Percentiles rank a stretch among this genome's conserved stretches.
phyloP scores from a whole-genome alignment of 2,113 vertebrate species.

The Colaptes auratus region DNA sequence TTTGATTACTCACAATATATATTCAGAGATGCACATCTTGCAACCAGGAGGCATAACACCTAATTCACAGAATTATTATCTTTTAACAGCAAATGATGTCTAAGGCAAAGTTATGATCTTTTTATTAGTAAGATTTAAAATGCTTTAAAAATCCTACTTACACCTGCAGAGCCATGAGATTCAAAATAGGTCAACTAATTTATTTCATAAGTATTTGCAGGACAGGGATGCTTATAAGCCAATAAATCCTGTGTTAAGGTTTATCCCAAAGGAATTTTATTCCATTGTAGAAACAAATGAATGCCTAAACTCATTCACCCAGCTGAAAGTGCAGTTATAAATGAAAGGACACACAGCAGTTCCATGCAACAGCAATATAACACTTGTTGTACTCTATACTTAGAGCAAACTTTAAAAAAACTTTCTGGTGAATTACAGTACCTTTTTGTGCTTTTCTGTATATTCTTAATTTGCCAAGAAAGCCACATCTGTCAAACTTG shows the following conservation, averaged over 20 bases:
- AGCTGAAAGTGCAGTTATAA: background rate
- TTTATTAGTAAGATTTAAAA: background rate
- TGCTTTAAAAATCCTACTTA: background rate
- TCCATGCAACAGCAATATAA: background rate
- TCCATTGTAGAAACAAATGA: background rate
- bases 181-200: constrained; percentile 23
- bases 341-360: background rate
- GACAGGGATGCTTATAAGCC: background rate
- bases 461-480: background rate
- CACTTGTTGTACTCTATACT: background rate
- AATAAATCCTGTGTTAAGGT: background rate
- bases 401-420: background rate
- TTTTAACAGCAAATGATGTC: background rate
- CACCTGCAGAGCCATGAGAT: background rate
- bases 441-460: background rate
- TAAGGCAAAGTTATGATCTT: background rate
- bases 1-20: background rate
- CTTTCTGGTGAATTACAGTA: background rate
- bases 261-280: background rate
- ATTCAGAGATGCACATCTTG: background rate
- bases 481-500: background rate
- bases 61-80: background rate
- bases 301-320: background rate
- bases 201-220: background rate
- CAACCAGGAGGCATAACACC: background rate